Evolutionary conservation across 2,888 invertebrate species (phyloP).

Genomic region (Scelioninae gen. 2): DNA sequence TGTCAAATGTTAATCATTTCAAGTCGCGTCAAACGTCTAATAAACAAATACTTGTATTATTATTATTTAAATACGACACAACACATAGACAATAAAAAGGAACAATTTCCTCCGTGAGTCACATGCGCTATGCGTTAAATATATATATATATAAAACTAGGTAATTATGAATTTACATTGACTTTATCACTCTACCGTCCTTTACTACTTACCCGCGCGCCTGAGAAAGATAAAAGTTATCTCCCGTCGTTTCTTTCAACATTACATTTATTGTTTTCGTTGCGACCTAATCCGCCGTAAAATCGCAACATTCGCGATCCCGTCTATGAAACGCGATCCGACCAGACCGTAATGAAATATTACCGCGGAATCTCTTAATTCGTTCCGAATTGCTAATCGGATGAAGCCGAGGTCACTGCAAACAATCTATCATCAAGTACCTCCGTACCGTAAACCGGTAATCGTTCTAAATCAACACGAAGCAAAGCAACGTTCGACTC

Average conservation of each 20-base stretch:
- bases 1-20: too few species aligned
- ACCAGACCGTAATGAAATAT: constrained; percentile 42
- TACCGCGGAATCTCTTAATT: constrained; percentile 53
- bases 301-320: constrained; percentile 10
- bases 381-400: constrained; percentile 52
- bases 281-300: constrained; percentile 22
- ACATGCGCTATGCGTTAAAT: too few species aligned
- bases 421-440: constrained; percentile 54
- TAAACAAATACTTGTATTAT: too few species aligned
- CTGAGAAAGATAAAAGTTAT: too few species aligned
- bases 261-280: constrained; percentile 26
- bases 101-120: too few species aligned
- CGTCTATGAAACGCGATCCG: not conserved
- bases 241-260: constrained; percentile 11
- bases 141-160: too few species aligned
- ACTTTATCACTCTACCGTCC: too few species aligned
- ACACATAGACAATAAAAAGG: too few species aligned
- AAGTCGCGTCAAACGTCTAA: too few species aligned
- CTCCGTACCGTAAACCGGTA: constrained; percentile 44
- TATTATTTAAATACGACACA: too few species aligned
- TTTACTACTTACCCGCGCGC: too few species aligned
- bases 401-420: constrained; percentile 42
- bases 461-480: constrained; percentile 40
- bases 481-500: constrained; percentile 15
- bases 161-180: too few species aligned